A percentile compares a stretch with the other conserved stretches of the same genome.
phyloP scores from a whole-genome alignment of 2,113 vertebrate species.

The Lamprotornis superbus region DNA sequence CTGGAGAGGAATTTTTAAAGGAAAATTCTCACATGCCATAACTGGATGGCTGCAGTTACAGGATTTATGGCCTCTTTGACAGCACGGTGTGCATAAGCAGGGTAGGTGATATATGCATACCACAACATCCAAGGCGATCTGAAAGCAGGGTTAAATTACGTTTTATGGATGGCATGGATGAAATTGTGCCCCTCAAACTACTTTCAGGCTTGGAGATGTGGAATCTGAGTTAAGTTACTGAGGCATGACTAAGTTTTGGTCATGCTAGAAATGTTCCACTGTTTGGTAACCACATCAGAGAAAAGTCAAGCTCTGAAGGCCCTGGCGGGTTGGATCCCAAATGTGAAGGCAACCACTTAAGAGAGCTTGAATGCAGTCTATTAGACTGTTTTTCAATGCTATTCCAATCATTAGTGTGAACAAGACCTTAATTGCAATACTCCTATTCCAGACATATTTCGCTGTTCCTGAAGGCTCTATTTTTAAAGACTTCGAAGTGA shows the following conservation, averaged over 20 bases:
- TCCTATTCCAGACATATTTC: not conserved
- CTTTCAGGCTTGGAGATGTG: conserved; percentile 32
- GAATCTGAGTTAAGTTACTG: conserved; percentile 47
- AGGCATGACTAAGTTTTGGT: conserved; percentile 56
- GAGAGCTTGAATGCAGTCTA: not conserved
- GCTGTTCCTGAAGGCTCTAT: not conserved
- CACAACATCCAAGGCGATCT: not conserved
- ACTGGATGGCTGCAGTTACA: not conserved
- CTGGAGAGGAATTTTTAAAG: not conserved
- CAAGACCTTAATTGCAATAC: not conserved
- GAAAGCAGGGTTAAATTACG: not conserved
- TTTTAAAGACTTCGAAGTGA: not conserved
- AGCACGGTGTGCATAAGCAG: not conserved
- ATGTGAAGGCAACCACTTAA: conserved; percentile 44
- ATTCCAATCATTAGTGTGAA: not conserved
- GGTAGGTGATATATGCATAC: not conserved
- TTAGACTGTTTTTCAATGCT: not conserved
- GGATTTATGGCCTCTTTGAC: conserved; percentile 4
- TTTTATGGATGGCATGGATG: not conserved
- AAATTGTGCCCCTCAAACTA: conserved; percentile 21
- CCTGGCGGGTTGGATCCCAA: not conserved
- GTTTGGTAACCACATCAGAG: conserved; percentile 56
- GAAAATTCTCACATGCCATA: not conserved
- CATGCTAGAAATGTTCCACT: conserved; percentile 53
- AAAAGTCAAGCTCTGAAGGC: conserved; percentile 21